phyloP scores from a whole-genome alignment of 2,888 invertebrate species.

The Myopa testacea region DNA sequence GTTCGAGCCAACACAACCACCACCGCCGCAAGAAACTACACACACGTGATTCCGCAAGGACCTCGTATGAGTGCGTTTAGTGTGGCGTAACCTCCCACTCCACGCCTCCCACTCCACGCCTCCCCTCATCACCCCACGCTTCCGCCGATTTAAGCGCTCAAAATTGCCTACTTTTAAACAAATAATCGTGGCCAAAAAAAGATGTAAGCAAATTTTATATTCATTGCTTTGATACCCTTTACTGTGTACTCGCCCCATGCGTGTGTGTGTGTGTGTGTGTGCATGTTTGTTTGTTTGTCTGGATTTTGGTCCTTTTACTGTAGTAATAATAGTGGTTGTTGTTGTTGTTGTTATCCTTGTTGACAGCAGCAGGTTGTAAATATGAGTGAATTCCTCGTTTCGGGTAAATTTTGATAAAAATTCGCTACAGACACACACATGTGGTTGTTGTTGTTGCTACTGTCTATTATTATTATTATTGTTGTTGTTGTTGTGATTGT shows the following conservation, averaged over 20 bases:
- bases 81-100: no score
- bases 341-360: background rate
- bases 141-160: background rate
- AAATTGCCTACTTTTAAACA: background rate
- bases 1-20: no score
- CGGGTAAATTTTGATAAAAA: background rate
- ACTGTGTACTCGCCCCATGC: background rate
- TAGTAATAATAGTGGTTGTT: background rate
- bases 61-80: no score
- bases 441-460: no score
- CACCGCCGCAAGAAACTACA: no score
- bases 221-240: conserved; percentile 1
- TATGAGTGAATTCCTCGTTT: background rate
- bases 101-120: no score
- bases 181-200: conserved; percentile 6
- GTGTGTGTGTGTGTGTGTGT: conserved; percentile 2
- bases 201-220: background rate
- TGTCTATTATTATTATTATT: no score
- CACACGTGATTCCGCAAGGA: no score
- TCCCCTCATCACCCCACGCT: background rate
- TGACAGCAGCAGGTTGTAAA: conserved; percentile 1
- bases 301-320: background rate
- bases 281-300: background rate
- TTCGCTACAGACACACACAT: conserved; percentile 2
- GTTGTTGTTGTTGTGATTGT: no score